Base-by-base conservation (phyloP, 2,888 invertebrate species). In the Thelaira solivaga region DNA sequence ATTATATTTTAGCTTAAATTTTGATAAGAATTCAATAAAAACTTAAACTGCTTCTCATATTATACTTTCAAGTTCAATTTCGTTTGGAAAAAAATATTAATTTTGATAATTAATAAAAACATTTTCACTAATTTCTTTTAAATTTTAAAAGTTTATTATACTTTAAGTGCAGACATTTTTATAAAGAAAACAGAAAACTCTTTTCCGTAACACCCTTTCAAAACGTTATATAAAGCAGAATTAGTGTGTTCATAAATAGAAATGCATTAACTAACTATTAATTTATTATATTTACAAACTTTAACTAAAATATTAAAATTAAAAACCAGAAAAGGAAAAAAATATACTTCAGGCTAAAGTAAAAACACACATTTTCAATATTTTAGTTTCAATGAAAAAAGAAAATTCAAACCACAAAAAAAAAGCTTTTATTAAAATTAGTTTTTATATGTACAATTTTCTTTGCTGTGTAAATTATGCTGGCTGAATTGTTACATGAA, bases 351-450 rank as follows among this genome's bases (percentile, higher is more conserved):
- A 41, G 49, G 59, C 41, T 18, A 24, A 36, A 49, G 13, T 6
- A 6, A 10, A 11, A 29, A 39, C 39, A 55, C n/a, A 8, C 22
- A 51, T 39, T n/a, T 39, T 39, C 16, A 7, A 39, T 39, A 13
- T 16, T 39, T 13, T 39, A 13, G 6, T 39, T 39, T 13, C 4
- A 3, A 3, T n/a, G 11, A 39, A 43, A 29, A 18, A 29, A 43
- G 24, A 49, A 39, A 45, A 26, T 8, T 41, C 2, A n/a, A 53
- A 24, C 53, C 65, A 61, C 59, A 62, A 76, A 47, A 55, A 69
- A 73, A 77, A 69, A 36, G 77, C 77, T 78, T 78, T 78, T 78
- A 78, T 74, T 69, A 22, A 78, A 78, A 78, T 78, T 74, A 74
- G 51, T 74, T 78, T 78, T 73, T 77, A 45, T 65, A 68, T 73